Conservation (phyloP, 2,888 invertebrate species). For the Zonitis immaculata region DNA sequence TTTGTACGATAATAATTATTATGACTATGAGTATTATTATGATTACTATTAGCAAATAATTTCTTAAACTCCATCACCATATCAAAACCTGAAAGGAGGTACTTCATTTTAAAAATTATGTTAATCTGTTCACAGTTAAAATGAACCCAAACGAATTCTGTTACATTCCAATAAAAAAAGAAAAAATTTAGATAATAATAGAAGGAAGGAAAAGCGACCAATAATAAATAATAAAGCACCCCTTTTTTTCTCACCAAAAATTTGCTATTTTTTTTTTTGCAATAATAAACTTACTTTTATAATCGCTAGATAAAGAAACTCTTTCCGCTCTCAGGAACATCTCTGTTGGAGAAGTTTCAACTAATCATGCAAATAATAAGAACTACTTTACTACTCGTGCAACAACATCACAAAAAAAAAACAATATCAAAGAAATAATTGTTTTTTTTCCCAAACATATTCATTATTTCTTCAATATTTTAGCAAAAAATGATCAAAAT, state of each 20-base stretch:
- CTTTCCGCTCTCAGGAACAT: constrained; percentile 38
- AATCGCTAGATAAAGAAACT: constrained; percentile 31
- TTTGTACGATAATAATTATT: constrained; percentile 40
- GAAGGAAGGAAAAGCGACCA: constrained; percentile 1
- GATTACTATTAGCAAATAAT: not conserved
- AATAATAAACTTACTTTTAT: constrained; percentile 35
- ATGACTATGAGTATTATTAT: not conserved
- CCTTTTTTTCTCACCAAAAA: not conserved
- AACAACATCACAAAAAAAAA: too few species aligned
- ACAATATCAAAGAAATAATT: too few species aligned
- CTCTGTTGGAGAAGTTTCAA: constrained; percentile 33
- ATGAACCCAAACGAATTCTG: constrained; percentile 19
- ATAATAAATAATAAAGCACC: too few species aligned
- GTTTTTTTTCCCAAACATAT: too few species aligned
- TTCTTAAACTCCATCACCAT: constrained; percentile 5
- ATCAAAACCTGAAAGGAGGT: constrained; percentile 35
- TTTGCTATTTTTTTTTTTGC: too few species aligned
- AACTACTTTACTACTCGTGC: constrained; percentile 8
- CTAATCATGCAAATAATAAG: constrained; percentile 19
- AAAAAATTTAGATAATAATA: too few species aligned
- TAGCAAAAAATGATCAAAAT: too few species aligned
- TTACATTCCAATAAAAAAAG: too few species aligned
- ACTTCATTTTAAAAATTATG: constrained; percentile 12
- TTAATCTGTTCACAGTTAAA: not conserved
- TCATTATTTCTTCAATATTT: not conserved